Evolutionary conservation across 2,113 vertebrate species (phyloP).

Genomic region (Atherinomorus stipes): DNA sequence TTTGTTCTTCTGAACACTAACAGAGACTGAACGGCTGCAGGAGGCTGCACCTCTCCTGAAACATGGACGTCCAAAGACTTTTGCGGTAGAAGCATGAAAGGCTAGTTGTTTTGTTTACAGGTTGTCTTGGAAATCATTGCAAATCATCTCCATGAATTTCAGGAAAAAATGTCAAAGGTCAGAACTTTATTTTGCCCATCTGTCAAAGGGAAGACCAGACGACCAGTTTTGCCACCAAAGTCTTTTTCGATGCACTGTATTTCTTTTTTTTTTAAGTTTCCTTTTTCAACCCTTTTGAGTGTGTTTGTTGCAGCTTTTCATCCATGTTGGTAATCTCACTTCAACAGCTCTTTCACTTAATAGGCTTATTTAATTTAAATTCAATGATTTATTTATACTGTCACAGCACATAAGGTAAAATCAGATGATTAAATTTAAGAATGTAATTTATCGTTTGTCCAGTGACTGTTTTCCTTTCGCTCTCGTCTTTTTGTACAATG

Average conservation of each 20-base stretch:
- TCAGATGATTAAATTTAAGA: conserved; percentile 72
- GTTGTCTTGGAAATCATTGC: conserved; percentile 24
- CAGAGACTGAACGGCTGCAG: conserved; percentile 13
- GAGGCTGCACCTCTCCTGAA: conserved; percentile 16
- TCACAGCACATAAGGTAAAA: conserved; percentile 82
- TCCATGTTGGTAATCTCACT: conserved; percentile 34
- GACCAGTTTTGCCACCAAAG: conserved; percentile 63
- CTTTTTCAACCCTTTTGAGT: conserved; percentile 40
- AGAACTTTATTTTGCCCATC: conserved; percentile 28
- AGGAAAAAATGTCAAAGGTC: conserved; percentile 25
- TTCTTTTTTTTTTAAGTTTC: conserved; percentile 60
- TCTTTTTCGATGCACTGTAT: conserved; percentile 83
- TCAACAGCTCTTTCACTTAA: conserved; percentile 60
- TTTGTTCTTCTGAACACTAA: conserved; percentile 12
- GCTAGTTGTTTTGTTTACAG: conserved; percentile 52
- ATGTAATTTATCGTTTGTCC: conserved; percentile 80
- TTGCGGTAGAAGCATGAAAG: conserved; percentile 62
- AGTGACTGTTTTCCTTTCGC: conserved; percentile 54
- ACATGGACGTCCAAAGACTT: conserved; percentile 52
- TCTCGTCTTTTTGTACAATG: conserved; percentile 36
- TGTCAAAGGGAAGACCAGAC: conserved; percentile 35
- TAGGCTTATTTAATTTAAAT: conserved; percentile 83
- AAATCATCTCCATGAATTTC: conserved; percentile 22
- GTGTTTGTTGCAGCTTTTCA: conserved; percentile 46
- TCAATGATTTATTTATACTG: conserved; percentile 83